phyloP scores from a whole-genome alignment of 2,113 vertebrate genomes.

The Ammodytes marinus region DNA sequence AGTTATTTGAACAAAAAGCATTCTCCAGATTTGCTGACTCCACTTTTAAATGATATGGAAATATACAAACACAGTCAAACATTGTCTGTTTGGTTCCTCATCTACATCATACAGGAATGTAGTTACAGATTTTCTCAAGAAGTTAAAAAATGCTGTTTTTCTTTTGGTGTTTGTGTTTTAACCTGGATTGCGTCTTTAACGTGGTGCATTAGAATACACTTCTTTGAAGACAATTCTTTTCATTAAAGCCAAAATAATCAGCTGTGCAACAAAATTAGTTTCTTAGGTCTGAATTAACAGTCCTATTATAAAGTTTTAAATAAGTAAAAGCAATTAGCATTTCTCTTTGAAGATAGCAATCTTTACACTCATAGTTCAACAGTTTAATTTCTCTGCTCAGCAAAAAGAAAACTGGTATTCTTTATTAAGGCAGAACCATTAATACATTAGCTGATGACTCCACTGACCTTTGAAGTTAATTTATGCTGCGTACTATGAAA shows the following conservation, averaged over 20 bases:
- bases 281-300: conserved; percentile 74
- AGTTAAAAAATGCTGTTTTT: background rate
- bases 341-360: conserved; percentile 70
- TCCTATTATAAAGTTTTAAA: conserved; percentile 66
- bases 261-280: conserved; percentile 52
- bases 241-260: conserved; percentile 38
- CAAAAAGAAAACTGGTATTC: conserved; percentile 53
- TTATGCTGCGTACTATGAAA: conserved; percentile 4
- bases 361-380: conserved; percentile 43
- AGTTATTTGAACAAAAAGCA: too few relatives aligned
- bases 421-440: conserved; percentile 39
- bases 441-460: conserved; percentile 49
- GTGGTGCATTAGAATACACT: background rate
- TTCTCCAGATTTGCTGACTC: background rate
- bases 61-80: background rate
- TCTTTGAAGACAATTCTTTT: conserved; percentile 4
- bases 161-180: background rate
- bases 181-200: background rate
- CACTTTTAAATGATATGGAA: background rate
- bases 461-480: conserved; percentile 45
- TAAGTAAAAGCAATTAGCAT: conserved; percentile 74
- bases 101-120: background rate
- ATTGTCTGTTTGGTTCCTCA: background rate
- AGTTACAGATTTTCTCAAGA: background rate
- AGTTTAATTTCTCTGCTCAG: conserved; percentile 56